phyloP scores from a whole-genome alignment of 1,140 invertebrate genomes.

The Ylistrum balloti region DNA sequence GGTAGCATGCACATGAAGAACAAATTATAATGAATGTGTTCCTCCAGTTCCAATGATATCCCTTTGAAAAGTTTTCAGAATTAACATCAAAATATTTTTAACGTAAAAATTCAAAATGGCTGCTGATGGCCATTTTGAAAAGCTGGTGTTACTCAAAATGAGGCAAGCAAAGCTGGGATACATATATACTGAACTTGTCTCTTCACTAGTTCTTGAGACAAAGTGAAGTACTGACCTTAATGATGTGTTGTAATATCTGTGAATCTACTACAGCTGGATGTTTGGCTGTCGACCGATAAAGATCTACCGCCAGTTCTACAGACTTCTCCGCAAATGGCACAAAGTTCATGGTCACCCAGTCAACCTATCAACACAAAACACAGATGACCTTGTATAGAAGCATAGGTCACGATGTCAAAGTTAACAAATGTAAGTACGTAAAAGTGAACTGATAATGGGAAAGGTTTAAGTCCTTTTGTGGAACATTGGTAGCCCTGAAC shows the following conservation, averaged over 20 bases:
- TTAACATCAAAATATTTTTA: too few relatives aligned
- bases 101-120: too few relatives aligned
- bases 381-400: conserved; percentile 40
- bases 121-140: too few relatives aligned
- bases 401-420: conserved; percentile 3
- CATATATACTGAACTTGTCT: too few relatives aligned
- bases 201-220: too few relatives aligned
- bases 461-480: background rate
- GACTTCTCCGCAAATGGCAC: conserved; percentile 94
- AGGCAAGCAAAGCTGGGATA: too few relatives aligned
- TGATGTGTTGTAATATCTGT: conserved; percentile 90
- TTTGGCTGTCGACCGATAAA: conserved; percentile 92
- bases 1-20: too few relatives aligned
- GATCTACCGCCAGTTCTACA: conserved; percentile 90
- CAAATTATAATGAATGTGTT: too few relatives aligned
- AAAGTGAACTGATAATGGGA: background rate
- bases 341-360: conserved; percentile 93
- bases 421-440: background rate
- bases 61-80: too few relatives aligned
- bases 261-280: conserved; percentile 89
- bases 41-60: too few relatives aligned
- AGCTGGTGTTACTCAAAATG: too few relatives aligned
- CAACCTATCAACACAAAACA: conserved; percentile 83
- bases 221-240: conserved; percentile 85
- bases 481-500: too few relatives aligned